A percentile compares a stretch with the other conserved stretches of the same genome.
phyloP scores from a whole-genome alignment of 1,140 invertebrate species.

The Lerema accius region DNA sequence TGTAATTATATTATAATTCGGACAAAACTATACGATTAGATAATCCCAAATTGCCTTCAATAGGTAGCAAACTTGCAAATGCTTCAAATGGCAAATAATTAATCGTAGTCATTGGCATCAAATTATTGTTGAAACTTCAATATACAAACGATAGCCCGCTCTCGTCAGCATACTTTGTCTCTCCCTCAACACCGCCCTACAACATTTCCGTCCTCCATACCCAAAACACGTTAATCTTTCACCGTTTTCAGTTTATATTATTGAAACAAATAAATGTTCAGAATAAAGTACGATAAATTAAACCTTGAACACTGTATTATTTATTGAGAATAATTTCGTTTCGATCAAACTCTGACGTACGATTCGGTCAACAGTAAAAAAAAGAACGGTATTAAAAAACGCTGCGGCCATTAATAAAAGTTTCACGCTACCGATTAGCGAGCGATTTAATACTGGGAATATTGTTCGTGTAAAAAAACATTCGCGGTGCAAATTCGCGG shows the following conservation, averaged over 20 bases:
- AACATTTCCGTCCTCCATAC: constrained; percentile 25
- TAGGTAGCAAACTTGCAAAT: no score
- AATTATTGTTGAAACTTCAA: constrained; percentile 20
- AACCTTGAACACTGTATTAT: constrained; percentile 59
- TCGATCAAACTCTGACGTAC: constrained; percentile 49
- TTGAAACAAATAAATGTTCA: constrained; percentile 54
- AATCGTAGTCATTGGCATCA: background rate
- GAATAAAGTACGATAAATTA: constrained; percentile 62
- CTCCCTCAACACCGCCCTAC: constrained; percentile 20
- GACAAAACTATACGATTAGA: no score
- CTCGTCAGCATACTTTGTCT: constrained; percentile 26
- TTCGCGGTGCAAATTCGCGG: constrained; percentile 48
- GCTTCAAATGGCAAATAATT: no score
- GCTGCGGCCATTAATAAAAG: constrained; percentile 62
- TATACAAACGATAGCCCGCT: constrained; percentile 1
- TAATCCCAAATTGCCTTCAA: no score
- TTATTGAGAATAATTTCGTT: constrained; percentile 64
- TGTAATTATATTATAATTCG: no score
- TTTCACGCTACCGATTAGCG: constrained; percentile 65
- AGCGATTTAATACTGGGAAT: constrained; percentile 64
- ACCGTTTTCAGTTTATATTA: constrained; percentile 50
- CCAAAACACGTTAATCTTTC: constrained; percentile 45
- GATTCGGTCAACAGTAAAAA: constrained; percentile 25
- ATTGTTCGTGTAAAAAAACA: constrained; percentile 59
- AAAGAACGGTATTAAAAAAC: constrained; percentile 50